Conservation (phyloP, 2,113 vertebrate species). For the Callospermophilus lateralis region DNA sequence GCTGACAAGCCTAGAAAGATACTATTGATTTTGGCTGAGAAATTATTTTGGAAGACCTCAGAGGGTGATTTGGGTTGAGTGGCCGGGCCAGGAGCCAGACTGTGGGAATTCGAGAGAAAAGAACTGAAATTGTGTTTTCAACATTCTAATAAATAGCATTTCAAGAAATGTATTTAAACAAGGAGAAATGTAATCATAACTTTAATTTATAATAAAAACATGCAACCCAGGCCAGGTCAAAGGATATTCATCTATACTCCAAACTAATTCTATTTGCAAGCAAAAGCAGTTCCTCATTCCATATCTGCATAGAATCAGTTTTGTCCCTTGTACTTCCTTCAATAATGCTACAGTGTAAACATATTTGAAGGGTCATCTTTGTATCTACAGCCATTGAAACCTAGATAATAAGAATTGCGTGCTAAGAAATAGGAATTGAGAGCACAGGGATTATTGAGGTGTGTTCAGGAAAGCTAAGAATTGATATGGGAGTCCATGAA, state of each 20-base stretch:
- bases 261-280: neutral
- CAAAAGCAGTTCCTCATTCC: neutral
- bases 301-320: neutral
- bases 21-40: slow-evolving; percentile 74
- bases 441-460: too few species aligned
- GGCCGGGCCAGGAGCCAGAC: slow-evolving; percentile 64
- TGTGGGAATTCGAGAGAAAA: slow-evolving; percentile 60
- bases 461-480: neutral
- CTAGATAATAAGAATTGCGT: neutral
- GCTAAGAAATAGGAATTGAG: neutral
- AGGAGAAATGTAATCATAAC: neutral
- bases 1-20: slow-evolving; percentile 60
- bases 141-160: slow-evolving; percentile 60
- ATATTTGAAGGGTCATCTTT: neutral
- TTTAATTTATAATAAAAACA: slow-evolving; percentile 45
- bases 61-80: slow-evolving; percentile 74
- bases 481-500: neutral
- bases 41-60: slow-evolving; percentile 71
- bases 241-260: neutral
- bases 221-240: neutral
- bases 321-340: neutral
- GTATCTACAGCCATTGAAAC: neutral
- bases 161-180: slow-evolving; percentile 64
- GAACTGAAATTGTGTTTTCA: slow-evolving; percentile 60
- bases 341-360: neutral